Conservation (phyloP, 2,888 invertebrate species). For the Stegophylla sp. region DNA sequence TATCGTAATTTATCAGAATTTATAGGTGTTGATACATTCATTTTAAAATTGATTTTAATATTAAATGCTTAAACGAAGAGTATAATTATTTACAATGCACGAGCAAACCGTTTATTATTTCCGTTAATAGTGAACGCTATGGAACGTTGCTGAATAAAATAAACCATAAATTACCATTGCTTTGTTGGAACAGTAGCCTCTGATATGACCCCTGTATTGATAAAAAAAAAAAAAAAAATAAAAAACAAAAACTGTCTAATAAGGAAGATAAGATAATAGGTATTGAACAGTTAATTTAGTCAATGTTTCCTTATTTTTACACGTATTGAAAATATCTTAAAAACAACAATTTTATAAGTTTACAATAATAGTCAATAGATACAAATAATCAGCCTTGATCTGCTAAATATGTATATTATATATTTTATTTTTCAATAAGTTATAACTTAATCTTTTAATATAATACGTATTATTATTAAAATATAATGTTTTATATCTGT, state of each 20-base stretch:
- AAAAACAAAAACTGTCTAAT: slow-evolving; percentile 28
- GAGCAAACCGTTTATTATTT: neutral
- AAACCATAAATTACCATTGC: slow-evolving; percentile 32
- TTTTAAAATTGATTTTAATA: neutral
- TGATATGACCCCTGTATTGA: slow-evolving; percentile 25
- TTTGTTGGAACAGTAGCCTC: slow-evolving; percentile 46
- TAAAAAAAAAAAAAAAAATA: slow-evolving; percentile 12
- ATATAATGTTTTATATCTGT: too few species aligned
- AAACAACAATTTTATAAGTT: too few species aligned
- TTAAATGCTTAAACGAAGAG: neutral
- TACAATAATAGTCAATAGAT: too few species aligned
- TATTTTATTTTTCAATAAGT: too few species aligned
- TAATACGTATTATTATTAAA: too few species aligned
- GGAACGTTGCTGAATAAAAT: slow-evolving; percentile 19
- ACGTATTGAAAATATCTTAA: neutral
- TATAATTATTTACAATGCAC: neutral
- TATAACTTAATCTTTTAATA: too few species aligned
- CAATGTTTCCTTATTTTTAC: neutral
- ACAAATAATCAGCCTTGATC: too few species aligned
- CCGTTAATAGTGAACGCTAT: slow-evolving; percentile 25
- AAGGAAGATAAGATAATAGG: slow-evolving; percentile 32
- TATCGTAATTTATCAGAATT: slow-evolving; percentile 48
- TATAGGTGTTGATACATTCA: slow-evolving; percentile 30
- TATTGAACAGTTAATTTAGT: slow-evolving; percentile 6
- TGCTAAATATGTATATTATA: too few species aligned